Base-by-base conservation (phyloP, 2,888 invertebrate species). In the Schizotus pectinicornis region DNA sequence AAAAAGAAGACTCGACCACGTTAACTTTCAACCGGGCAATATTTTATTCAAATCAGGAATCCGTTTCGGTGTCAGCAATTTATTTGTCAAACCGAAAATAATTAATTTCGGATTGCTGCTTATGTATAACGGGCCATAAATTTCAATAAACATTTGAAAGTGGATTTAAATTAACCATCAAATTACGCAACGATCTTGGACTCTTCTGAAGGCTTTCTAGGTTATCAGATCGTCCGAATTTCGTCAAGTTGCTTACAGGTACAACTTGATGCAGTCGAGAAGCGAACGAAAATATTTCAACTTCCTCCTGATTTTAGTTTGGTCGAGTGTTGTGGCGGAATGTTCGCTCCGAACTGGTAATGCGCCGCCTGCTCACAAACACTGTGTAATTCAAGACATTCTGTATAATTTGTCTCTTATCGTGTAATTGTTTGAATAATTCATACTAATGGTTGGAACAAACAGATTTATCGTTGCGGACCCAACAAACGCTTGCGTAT, bases 361-460 rank as follows among this genome's bases (percentile, higher is more conserved):
- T 63, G 74, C 74, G 74, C 74, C 73, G 71, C 72, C 70, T 68
- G 63, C 71, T 74, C 74, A 72, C 74, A 74, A 75, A 73, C 76
- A 72, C 70, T 62, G 70, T 72, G 75, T 77, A 77, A 77, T 76
- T 77, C 75, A 77, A 73, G 71, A 71, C 70, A 67, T 71, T 73
- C 73, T 69, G 76, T 75, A 76, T 76, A 79, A 79, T 79, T 79
- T 79, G 79, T 78, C 78, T 77, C 74, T 77, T 79, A 78, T 78
- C 76, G 71, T 75, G 78, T 77, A 78, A 77, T 78, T 78, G 77
- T 77, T 77, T 78, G 79, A 77, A 79, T 79, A 75, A 79, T 78
- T 77, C 77, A 79, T 77, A 74, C 70, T 75, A 76, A 76, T 76
- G 72, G 56, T 45, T 50, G 8, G 39, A 56, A 56, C 56, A 43